Base-by-base conservation (phyloP, 2,113 vertebrate species). In the Engystomops pustulosus region DNA sequence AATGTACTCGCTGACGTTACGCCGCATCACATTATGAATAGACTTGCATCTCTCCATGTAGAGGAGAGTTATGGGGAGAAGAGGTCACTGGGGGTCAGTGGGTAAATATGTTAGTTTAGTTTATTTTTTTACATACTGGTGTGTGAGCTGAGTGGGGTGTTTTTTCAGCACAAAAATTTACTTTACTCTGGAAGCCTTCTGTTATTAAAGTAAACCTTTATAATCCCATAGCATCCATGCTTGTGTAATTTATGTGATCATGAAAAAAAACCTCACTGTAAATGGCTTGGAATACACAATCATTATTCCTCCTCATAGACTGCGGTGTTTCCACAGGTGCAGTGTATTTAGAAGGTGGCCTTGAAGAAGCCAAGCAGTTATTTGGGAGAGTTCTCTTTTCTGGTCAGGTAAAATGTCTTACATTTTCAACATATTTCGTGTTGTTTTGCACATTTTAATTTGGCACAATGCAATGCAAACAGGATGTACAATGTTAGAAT, bases 381-480 rank as follows among this genome's bases (percentile, higher is more conserved):
- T 99, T 99, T 89, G 98, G 98, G 62, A 92, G 97, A 83, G 92
- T 99, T 36, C 95, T 99, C 30, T 99, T 99, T 90, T 96, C 97
- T 91, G 91, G 89, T 47, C 93, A 94, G 96, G 98, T 99, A 94
- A 92, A 14, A 17, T 47, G 12, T 23, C 12, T 68, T 3, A 38
- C 10, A 4, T n/a, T 30, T 1, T 47, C 20, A 7, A 1, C 27
- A 17, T 27, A 27, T 15, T 45, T n/a, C n/a, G n/a, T 47, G 68
- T 70, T 41, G 20, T 4, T 27, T n/a, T 2, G 12, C 0, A 20
- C 30, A 15, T 62, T 62, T 27, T 30, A 30, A 60, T 60, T 25
- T 12, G 27, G 55, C 11, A 1, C 3, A 53, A 9, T 55, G 53
- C 9, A 55, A 23, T 8, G 6, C 1, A 23, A 1, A 41, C 38